Conservation (phyloP, 2,797 vertebrate genomes). For the Lerista edwardsae region DNA sequence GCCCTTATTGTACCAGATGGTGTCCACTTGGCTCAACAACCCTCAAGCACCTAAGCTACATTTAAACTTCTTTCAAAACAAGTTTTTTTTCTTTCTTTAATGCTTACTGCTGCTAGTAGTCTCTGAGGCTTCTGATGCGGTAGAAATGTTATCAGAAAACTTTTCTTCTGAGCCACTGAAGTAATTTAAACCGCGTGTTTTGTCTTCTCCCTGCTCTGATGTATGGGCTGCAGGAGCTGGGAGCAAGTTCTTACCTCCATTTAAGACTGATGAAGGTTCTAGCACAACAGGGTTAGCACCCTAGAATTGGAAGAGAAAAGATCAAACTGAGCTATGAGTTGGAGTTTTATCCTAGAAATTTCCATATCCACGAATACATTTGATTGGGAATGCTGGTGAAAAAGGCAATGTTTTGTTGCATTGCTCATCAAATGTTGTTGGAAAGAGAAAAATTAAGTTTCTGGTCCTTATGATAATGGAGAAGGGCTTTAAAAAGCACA, state of each 20-base stretch:
- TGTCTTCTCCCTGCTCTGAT: conserved; percentile 82
- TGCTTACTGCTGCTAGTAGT: conserved; percentile 83
- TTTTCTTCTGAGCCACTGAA: conserved; percentile 88
- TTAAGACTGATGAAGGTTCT: conserved; percentile 89
- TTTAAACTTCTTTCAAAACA: conserved; percentile 64
- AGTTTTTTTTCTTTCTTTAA: conserved; percentile 25
- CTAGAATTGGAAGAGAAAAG: conserved; percentile 72
- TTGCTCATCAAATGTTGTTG: too few relatives aligned
- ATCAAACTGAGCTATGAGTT: not conserved
- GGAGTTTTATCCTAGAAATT: fast-evolving
- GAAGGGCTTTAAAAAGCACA: not conserved
- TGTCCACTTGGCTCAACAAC: not conserved
- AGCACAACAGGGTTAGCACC: conserved; percentile 91
- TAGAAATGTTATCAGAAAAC: conserved; percentile 91
- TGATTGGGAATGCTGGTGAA: not conserved
- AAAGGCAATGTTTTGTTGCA: not conserved
- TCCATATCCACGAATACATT: too few relatives aligned
- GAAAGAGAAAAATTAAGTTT: not conserved
- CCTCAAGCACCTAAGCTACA: not conserved
- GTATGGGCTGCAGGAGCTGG: conserved; percentile 70
- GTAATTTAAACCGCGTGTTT: conserved; percentile 78
- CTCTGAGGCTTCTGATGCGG: conserved; percentile 93
- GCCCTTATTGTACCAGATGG: not conserved
- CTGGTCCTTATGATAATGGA: not conserved
- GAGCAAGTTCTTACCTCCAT: conserved; percentile 81